phyloP scores from a whole-genome alignment of 2,797 vertebrate species.

The Leucoraja ocellata region DNA sequence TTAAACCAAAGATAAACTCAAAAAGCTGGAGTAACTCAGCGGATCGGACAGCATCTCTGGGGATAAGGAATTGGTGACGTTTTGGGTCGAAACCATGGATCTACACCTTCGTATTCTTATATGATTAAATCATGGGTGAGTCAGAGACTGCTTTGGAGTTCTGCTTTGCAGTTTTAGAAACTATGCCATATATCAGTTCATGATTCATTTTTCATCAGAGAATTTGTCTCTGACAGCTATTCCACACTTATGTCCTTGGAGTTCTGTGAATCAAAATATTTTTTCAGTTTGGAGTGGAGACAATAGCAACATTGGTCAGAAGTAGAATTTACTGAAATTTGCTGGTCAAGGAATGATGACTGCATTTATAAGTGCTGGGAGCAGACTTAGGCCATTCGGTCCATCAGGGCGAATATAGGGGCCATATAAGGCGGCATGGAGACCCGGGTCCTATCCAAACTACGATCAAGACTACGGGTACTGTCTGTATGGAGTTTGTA shows the following conservation, averaged over 20 bases:
- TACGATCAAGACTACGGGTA: too few relatives aligned
- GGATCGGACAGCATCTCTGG: too few relatives aligned
- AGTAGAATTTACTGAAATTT: background rate
- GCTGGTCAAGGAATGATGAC: background rate
- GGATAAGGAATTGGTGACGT: too few relatives aligned
- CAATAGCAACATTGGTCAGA: background rate
- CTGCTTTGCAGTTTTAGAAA: background rate
- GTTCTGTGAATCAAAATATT: background rate
- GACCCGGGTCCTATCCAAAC: too few relatives aligned
- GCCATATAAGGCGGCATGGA: too few relatives aligned
- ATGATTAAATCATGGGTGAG: background rate
- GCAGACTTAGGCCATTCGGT: too few relatives aligned
- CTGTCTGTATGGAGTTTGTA: too few relatives aligned
- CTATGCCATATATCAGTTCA: background rate
- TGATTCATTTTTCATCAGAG: background rate
- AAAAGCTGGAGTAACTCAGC: too few relatives aligned
- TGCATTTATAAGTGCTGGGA: background rate
- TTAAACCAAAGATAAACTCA: too few relatives aligned
- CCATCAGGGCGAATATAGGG: too few relatives aligned
- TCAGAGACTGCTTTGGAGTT: background rate
- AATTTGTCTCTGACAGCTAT: background rate
- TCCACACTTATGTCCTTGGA: background rate
- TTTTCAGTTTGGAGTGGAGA: background rate
- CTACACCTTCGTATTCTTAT: background rate
- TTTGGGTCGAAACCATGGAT: background rate